Conservation (phyloP, 2,797 vertebrate genomes). For the Sebastes variabilis region DNA sequence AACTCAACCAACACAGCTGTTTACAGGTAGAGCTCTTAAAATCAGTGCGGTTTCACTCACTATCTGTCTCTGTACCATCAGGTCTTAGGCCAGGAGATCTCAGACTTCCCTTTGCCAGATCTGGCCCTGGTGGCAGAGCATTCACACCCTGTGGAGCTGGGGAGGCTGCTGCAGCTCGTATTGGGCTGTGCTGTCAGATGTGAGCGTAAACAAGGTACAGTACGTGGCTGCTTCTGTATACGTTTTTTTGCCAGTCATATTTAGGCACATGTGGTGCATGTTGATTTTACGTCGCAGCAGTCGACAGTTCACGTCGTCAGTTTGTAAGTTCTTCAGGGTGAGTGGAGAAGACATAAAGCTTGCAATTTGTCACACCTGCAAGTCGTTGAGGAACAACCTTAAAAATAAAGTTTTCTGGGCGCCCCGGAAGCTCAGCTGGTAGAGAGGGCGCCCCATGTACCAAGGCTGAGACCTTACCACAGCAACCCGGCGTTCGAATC, state of each 20-base stretch:
- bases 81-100: conserved; percentile 92
- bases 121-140: conserved; percentile 88
- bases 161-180: conserved; percentile 93
- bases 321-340: too few species aligned
- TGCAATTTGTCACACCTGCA: not conserved
- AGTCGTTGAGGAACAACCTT: not conserved
- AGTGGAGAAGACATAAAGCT: not conserved
- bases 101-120: conserved; percentile 90
- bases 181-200: conserved; percentile 97
- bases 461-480: too few species aligned
- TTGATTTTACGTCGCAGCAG: not conserved
- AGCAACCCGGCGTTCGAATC: too few species aligned
- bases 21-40: not conserved
- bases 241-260: too few species aligned
- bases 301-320: not conserved
- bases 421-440: too few species aligned
- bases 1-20: not conserved
- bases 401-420: too few species aligned
- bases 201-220: conserved; percentile 94
- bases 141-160: conserved; percentile 86
- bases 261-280: not conserved
- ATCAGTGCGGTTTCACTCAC: not conserved
- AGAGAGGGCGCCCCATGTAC: too few species aligned
- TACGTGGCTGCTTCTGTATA: not conserved
- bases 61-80: conserved; percentile 60